Evolutionary conservation across 2,797 vertebrate genomes (phyloP), one percentile per base, ranked within the genome.

Genomic region (Phrynocephalus forsythii): DNA sequence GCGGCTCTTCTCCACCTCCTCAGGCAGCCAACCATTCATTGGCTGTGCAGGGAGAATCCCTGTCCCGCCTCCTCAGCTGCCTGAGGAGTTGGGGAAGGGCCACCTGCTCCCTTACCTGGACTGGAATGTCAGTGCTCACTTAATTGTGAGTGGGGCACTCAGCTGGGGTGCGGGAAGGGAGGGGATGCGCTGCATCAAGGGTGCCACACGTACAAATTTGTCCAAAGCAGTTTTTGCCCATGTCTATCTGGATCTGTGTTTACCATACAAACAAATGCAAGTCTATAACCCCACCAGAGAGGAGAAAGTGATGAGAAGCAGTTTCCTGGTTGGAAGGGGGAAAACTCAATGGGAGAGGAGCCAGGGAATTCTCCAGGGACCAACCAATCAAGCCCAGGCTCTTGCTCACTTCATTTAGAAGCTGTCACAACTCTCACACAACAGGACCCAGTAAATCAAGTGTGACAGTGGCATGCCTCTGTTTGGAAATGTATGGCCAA

Each of bases 401-500:
- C 82, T 30, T 81, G 90, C 90, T 84, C 18, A 52, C 1, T 63
- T 90, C 84, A 86, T 94, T 77, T 56, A 24, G 15, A 93, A 91
- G 85, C 63, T 71, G 71, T 33, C 73, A 84, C 1, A 30, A 68
- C 56, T 50, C 67, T 79, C n/a, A 5, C 18, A 38, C 71, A 26
- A 22, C 0, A 0, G 63, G 84, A 72, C 28, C 9, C 67, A 48
- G 63, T 94, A 92, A 92, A 95, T 94, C 91, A 92, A 67, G 86
- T 88, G 33, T 24, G 52, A 84, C 77, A 20, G n/a, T 89, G 60
- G 87, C 81, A 90, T 87, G 88, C 73, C 66, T 44, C 88, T 24
- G 0, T 26, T 79, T 88, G 90, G 88, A 91, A 92, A 94, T 91
- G 90, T 86, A 94, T 8, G 87, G 71, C 63, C 87, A 86, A 92